Evolutionary conservation across 2,888 invertebrate genomes (phyloP).

Genomic region (Melikaiella ostensackeni): DNA sequence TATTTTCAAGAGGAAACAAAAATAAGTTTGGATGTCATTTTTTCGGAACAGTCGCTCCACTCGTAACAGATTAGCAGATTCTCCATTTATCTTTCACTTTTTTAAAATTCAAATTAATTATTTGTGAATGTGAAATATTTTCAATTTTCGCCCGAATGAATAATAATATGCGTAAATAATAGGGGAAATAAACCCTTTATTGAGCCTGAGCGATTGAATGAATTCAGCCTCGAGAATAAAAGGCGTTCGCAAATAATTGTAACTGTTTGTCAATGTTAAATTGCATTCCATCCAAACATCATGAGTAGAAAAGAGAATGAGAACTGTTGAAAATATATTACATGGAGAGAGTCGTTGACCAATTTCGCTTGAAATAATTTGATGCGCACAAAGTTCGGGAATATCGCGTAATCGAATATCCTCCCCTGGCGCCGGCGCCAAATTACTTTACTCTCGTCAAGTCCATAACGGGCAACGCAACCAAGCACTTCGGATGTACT

Average conservation of each 20-base stretch:
- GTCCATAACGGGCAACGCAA: slow-evolving; percentile 41
- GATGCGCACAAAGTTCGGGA: slow-evolving; percentile 27
- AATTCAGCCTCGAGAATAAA: background rate
- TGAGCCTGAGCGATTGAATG: background rate
- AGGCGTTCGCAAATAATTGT: background rate
- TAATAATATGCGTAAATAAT: background rate
- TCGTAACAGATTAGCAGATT: no score
- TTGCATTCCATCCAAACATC: slow-evolving; percentile 4
- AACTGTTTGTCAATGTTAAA: slow-evolving; percentile 31
- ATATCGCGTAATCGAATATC: slow-evolving; percentile 48
- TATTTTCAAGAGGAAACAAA: no score
- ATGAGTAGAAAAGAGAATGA: background rate
- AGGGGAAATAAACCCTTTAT: background rate
- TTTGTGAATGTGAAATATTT: background rate
- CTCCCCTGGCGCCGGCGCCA: slow-evolving; percentile 47
- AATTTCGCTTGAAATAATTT: slow-evolving; percentile 30
- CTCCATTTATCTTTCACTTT: no score
- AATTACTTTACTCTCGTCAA: slow-evolving; percentile 51
- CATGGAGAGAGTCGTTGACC: background rate
- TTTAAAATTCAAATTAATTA: background rate
- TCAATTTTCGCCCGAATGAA: background rate
- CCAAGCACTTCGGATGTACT: slow-evolving; percentile 26
- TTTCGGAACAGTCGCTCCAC: no score
- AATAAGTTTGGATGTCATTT: no score
- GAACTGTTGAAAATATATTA: slow-evolving; percentile 17